Base-by-base conservation (phyloP, 2,888 invertebrate species). In the Stenotaenia linearis region DNA sequence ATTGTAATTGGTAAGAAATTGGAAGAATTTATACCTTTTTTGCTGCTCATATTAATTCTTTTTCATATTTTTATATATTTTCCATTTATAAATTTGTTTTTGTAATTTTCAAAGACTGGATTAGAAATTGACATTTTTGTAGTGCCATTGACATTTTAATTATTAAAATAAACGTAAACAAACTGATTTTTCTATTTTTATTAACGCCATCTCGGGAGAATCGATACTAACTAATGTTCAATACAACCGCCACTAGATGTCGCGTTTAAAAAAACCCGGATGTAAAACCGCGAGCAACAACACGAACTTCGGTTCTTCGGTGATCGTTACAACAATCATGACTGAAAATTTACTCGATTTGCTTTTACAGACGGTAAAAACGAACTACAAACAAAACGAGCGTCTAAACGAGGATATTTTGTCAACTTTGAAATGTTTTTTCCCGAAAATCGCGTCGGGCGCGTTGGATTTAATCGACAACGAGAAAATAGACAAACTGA, bases 111-210 rank as follows among this genome's bases (percentile, higher is more conserved):
- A 7, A 56, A 56, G 9, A 56, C 21, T 56, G 56, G 10, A 18
- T 23, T 2, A 56, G 21, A 56, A 56, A n/a, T 69, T 69, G 69
- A 69, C 69, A 69, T 15, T 69, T 69, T 69, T 69, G 69, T 69
- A 69, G 69, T 69, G 69, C 69, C 69, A 69, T 69, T 28, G 25
- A 23, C 28, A 25, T 69, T 69, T 69, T 69, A n/a, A 69, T 45
- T 12, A 61, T n/a, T 28, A 25, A 69, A 69, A 69, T 28, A 69
- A 69, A 69, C 18, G 18, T n/a, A n/a, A 50, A 50, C 18, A n/a
- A n/a, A n/a, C n/a, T n/a, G n/a, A n/a, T n/a, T n/a, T n/a, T n/a
- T n/a, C n/a, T n/a, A n/a, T n/a, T n/a, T n/a, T n/a, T n/a, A n/a
- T n/a, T n/a, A n/a, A n/a, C n/a, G n/a, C n/a, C n/a, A n/a, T n/a